These are phyloP conservation scores for Shinisaurus crocodilurus DNA, from an alignment of 2,113 vertebrate genomes.

Conservation along the genomic window DNA sequence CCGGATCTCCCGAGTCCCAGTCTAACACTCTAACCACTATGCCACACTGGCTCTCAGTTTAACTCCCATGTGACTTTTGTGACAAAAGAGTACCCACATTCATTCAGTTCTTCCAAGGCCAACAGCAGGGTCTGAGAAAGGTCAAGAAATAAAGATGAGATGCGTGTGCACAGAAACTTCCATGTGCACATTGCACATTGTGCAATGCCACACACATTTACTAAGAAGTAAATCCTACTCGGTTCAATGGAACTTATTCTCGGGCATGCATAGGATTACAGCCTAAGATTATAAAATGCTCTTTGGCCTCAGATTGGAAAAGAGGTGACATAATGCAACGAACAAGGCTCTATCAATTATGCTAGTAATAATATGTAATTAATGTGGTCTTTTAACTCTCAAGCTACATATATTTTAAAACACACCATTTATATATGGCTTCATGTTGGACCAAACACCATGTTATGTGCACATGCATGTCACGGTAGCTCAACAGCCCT, in stretches of 20 bases:
- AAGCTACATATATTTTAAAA: background rate
- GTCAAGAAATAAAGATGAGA: background rate
- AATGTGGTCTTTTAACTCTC: background rate
- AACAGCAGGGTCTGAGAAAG: background rate
- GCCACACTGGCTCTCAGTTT: too few species aligned
- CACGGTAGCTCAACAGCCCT: too few species aligned
- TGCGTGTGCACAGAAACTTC: background rate
- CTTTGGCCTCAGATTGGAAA: background rate
- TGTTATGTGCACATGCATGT: background rate
- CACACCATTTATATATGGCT: background rate
- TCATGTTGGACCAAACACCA: background rate
- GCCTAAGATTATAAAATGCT: background rate
- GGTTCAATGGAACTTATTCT: background rate
- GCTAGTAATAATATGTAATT: background rate
- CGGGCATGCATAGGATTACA: background rate
- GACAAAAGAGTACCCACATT: background rate
- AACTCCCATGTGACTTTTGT: too few species aligned
- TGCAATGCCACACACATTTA: background rate
- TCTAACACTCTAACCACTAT: too few species aligned
- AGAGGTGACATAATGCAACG: too few species aligned
- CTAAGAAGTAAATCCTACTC: background rate
- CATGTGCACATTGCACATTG: background rate
- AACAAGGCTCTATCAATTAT: background rate
- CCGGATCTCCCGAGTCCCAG: too few species aligned
- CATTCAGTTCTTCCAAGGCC: background rate